Evolutionary conservation across 2,797 vertebrate genomes (phyloP), one percentile per base, ranked within the genome.

Genomic region (Characodon lateralis): DNA sequence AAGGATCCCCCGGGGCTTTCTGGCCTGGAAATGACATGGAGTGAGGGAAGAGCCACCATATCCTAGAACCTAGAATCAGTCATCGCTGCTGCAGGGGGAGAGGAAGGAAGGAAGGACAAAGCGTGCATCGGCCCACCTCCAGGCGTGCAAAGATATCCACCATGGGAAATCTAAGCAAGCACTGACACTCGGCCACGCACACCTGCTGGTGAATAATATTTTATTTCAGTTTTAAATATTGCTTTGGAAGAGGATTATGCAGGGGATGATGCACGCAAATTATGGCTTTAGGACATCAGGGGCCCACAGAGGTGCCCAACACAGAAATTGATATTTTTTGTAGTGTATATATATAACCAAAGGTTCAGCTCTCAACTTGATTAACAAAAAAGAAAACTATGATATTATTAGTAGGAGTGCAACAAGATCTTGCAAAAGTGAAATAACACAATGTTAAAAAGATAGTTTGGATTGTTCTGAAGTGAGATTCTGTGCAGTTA

Each of bases 1-100:
- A 81, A 87, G 72, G 84, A 70, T 91, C 94, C 92, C 94, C 1
- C 0, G 89, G 90, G 95, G 90, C 73, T 76, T 59, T 68, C 85
- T 95, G 96, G 92, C 96, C 96, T 96, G 93, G 93, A 96, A 96
- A 95, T 95, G 96, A 95, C 95, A 96, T 83, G 85, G 89, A 93
- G 94, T 95, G 94, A 95, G 93, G 91, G 89, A 96, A 94, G 94
- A 95, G 92, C 91, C 89, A 89, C 90, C 85, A 74, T 89, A 91
- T 85, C 76, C 79, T 85, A 75, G 85, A 94, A 95, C 76, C 79
- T 85, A 75, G 85, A 94, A 95, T 95, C 94, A 93, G 83, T 94
- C 94, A 94, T 93, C 86, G 93, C 91, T 89, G 94, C 90, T 88
- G 91, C 85, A 90, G 88, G 84, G 90, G 90, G 81, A 89, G 43